A percentile compares a stretch with the other conserved stretches of the same genome.
phyloP scores from a whole-genome alignment of 2,888 invertebrate genomes.

The Balanococcus diminutus region DNA sequence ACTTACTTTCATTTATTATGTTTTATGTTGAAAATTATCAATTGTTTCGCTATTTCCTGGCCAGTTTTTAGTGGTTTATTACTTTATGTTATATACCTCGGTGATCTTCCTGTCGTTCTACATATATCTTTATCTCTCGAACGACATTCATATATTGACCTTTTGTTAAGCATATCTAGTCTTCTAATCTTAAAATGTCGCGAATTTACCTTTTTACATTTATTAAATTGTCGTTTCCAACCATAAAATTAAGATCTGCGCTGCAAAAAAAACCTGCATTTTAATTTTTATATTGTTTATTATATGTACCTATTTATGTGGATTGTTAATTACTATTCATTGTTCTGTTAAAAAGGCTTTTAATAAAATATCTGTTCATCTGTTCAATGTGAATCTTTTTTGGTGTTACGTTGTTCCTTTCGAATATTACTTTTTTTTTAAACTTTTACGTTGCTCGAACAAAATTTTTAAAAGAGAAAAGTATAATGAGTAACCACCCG shows the following conservation, averaged over 20 bases:
- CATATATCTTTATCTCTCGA: background rate
- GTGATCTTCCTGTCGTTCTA: background rate
- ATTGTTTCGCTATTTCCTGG: constrained; percentile 3
- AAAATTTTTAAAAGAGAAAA: background rate
- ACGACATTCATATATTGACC: background rate
- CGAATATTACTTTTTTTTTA: background rate
- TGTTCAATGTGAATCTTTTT: background rate
- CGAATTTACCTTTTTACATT: background rate
- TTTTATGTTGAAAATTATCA: constrained; percentile 6
- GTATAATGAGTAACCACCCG: background rate
- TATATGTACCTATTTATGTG: background rate
- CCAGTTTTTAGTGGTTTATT: too few species aligned
- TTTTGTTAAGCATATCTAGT: constrained; percentile 23
- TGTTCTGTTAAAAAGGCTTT: constrained; percentile 23
- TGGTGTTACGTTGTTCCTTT: background rate
- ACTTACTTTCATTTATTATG: background rate
- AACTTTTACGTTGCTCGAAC: background rate
- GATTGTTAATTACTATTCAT: constrained; percentile 26
- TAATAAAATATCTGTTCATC: constrained; percentile 18
- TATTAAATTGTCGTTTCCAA: background rate
- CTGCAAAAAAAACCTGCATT: background rate
- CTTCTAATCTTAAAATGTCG: background rate
- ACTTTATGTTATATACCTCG: background rate
- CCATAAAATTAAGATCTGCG: constrained; percentile 2
- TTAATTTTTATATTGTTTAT: background rate